These are phyloP conservation scores for Danio albolineatus DNA, from an alignment of 2,797 vertebrate genomes.

Conservation along the genomic window DNA sequence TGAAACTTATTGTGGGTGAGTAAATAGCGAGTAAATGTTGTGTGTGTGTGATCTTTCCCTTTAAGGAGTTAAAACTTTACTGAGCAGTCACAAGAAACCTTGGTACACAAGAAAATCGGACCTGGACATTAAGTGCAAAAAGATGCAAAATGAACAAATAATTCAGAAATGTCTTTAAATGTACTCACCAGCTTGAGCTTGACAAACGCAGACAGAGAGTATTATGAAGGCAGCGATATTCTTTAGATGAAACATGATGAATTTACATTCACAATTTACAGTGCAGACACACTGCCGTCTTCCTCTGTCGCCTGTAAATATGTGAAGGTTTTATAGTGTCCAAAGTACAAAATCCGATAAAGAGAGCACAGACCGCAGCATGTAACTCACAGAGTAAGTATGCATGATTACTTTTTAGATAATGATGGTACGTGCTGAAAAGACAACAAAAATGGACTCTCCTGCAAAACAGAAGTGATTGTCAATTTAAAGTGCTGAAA, in stretches of 20 bases:
- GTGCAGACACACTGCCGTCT: not conserved
- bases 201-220: constrained; percentile 49
- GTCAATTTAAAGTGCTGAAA: not conserved
- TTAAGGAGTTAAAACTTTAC: not conserved
- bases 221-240: constrained; percentile 38
- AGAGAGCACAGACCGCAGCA: constrained; percentile 11
- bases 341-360: constrained; percentile 60
- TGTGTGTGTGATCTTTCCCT: too few species aligned
- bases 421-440: not conserved
- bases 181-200: constrained; percentile 62
- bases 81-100: not conserved
- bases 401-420: constrained; percentile 11
- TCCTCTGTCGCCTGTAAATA: constrained; percentile 2
- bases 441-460: constrained; percentile 41
- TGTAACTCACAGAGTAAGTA: not conserved
- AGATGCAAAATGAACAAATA: not conserved
- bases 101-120: too few species aligned
- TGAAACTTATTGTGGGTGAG: too few species aligned
- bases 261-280: too few species aligned
- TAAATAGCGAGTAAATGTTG: too few species aligned
- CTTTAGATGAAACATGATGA: constrained; percentile 55
- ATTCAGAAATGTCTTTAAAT: not conserved
- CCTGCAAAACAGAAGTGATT: not conserved
- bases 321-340: constrained; percentile 33
- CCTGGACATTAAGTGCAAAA: too few species aligned